Percentiles rank a stretch among this genome's conserved stretches.
Conservation (phyloP, 2,797 vertebrate genomes). For the Distichodus sexfasciatus region DNA sequence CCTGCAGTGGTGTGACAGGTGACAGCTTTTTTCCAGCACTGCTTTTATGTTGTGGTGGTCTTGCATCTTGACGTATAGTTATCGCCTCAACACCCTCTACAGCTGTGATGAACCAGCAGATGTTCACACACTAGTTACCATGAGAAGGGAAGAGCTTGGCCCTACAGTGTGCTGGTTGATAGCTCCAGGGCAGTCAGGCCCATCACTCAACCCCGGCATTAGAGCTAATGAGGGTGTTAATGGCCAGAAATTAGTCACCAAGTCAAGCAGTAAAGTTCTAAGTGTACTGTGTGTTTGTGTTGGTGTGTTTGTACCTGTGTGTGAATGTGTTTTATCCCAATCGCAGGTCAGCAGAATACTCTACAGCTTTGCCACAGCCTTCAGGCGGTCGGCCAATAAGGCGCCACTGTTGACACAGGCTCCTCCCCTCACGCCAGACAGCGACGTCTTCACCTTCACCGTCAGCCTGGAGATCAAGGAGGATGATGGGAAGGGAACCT, state of each 20-base stretch:
- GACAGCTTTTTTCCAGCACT: no score
- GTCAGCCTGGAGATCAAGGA: conserved; percentile 97
- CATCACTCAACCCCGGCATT: background rate
- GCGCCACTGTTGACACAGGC: conserved; percentile 77
- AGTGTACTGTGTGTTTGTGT: conserved; percentile 19
- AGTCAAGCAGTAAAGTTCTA: no score
- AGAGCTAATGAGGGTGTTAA: conserved; percentile 4
- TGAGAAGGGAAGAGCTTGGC: background rate
- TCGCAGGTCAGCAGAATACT: conserved; percentile 95
- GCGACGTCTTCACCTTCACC: conserved; percentile 94
- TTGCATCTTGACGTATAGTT: no score
- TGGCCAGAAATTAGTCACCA: no score
- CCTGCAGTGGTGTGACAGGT: no score
- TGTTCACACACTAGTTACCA: background rate
- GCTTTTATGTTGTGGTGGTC: no score
- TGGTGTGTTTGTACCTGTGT: conserved; percentile 23
- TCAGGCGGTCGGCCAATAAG: conserved; percentile 91
- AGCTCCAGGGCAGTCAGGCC: background rate
- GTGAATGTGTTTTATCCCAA: conserved; percentile 9
- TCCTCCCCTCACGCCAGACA: conserved; percentile 90
- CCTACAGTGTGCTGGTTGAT: background rate
- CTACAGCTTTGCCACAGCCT: conserved; percentile 98
- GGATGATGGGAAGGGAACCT: conserved; percentile 97
- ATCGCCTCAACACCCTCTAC: no score
- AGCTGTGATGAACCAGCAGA: background rate